These are phyloP conservation scores for Boulengeromyrus knoepffleri DNA, from an alignment of 2,113 vertebrate genomes.

Conservation along the genomic window DNA sequence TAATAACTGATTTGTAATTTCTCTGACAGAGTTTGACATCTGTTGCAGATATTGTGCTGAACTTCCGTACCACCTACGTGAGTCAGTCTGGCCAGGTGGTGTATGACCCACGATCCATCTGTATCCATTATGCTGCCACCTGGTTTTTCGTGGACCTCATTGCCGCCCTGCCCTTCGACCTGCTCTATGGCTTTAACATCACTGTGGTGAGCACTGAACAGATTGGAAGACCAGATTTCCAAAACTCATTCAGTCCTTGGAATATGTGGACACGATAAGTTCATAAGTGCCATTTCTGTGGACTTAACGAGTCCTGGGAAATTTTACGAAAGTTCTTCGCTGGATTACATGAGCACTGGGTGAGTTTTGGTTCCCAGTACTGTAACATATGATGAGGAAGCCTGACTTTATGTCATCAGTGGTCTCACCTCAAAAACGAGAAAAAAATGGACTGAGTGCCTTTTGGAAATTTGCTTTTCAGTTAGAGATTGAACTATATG, in stretches of 20 bases:
- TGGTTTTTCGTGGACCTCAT: constrained; percentile 90
- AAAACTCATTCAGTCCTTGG: not conserved
- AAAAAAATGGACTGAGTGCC: not conserved
- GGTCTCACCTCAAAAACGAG: not conserved
- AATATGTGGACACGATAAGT: not conserved
- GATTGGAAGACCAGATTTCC: not conserved
- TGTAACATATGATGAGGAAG: not conserved
- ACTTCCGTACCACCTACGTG: constrained; percentile 75
- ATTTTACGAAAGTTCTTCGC: not conserved
- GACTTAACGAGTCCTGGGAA: not conserved
- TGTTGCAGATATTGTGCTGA: constrained; percentile 76
- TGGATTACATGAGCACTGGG: not conserved
- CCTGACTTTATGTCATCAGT: not conserved
- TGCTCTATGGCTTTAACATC: constrained; percentile 82
- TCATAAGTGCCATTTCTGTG: not conserved
- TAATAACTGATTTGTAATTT: not conserved
- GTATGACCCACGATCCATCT: constrained; percentile 76
- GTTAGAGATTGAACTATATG: not conserved
- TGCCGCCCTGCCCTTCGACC: constrained; percentile 81
- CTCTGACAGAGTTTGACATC: not conserved
- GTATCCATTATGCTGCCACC: constrained; percentile 79
- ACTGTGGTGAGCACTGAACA: constrained; percentile 70
- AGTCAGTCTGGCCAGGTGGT: constrained; percentile 86
- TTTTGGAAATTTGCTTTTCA: not conserved
- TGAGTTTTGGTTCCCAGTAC: not conserved